A percentile compares a stretch with the other conserved stretches of the same genome.
phyloP scores from a whole-genome alignment of 2,113 vertebrate genomes.

The Donacobius atricapilla region DNA sequence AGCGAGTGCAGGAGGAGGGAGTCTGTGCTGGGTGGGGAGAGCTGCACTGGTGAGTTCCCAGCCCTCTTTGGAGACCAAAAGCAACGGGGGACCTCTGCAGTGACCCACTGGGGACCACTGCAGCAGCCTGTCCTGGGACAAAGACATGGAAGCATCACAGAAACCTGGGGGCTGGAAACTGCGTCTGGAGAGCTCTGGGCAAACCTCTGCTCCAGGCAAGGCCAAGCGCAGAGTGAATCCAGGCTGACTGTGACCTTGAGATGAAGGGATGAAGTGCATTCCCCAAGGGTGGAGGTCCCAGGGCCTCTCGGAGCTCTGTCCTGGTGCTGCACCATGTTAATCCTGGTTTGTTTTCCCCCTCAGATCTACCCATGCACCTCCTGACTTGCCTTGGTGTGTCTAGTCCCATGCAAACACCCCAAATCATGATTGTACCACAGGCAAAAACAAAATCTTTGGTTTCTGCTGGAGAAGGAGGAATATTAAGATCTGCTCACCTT shows the following conservation, averaged over 20 bases:
- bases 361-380: neutral
- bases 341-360: neutral
- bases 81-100: neutral
- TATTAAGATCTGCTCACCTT: neutral
- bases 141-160: neutral
- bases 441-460: neutral
- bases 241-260: neutral
- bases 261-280: neutral
- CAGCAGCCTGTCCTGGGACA: neutral
- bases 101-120: neutral
- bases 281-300: neutral
- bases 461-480: neutral
- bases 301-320: neutral
- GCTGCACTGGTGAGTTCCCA: neutral
- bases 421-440: neutral
- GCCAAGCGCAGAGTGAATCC: neutral
- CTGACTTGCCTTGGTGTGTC: neutral
- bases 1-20: neutral
- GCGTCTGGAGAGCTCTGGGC: neutral
- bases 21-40: neutral
- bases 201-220: neutral
- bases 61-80: neutral
- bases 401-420: neutral
- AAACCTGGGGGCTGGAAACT: rapidly evolving
- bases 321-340: rapidly evolving